These are phyloP conservation scores for Tiliacea citrago DNA, from an alignment of 2,888 invertebrate genomes.

Conservation along the genomic window DNA sequence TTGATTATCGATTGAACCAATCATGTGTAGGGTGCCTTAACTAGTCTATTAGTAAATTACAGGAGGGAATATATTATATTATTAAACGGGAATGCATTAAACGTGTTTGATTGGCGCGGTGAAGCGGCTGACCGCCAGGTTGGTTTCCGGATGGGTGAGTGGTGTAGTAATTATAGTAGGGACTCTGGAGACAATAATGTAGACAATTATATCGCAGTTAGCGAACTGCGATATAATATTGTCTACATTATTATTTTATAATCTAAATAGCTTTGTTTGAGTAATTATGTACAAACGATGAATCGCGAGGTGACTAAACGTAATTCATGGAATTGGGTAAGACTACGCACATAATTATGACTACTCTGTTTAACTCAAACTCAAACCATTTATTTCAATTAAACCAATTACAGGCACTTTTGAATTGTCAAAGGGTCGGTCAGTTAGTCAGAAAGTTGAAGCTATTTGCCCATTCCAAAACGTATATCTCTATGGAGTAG, in stretches of 20 bases:
- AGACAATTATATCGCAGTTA: neutral
- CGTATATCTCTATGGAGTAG: too few species aligned
- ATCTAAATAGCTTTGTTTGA: neutral
- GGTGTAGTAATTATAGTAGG: constrained; percentile 13
- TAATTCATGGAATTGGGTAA: neutral
- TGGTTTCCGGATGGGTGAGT: constrained; percentile 22
- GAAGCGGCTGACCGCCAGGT: constrained; percentile 15
- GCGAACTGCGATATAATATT: too few species aligned
- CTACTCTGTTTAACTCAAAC: too few species aligned
- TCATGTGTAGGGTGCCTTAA: constrained; percentile 30
- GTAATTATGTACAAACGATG: neutral
- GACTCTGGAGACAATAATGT: neutral
- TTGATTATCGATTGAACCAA: constrained; percentile 38
- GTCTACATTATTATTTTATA: too few species aligned
- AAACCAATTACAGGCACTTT: too few species aligned
- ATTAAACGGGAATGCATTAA: constrained; percentile 33
- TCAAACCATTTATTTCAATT: too few species aligned
- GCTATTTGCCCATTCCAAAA: too few species aligned
- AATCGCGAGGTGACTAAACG: neutral
- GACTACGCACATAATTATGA: neutral
- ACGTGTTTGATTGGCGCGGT: constrained; percentile 33
- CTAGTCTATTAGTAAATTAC: constrained; percentile 50
- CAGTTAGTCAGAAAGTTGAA: too few species aligned
- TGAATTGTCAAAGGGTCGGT: too few species aligned
- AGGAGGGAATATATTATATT: constrained; percentile 44